A percentile compares a stretch with the other conserved stretches of the same genome.
phyloP scores from a whole-genome alignment of 1,140 invertebrate species.

The Chlorops oryzae region DNA sequence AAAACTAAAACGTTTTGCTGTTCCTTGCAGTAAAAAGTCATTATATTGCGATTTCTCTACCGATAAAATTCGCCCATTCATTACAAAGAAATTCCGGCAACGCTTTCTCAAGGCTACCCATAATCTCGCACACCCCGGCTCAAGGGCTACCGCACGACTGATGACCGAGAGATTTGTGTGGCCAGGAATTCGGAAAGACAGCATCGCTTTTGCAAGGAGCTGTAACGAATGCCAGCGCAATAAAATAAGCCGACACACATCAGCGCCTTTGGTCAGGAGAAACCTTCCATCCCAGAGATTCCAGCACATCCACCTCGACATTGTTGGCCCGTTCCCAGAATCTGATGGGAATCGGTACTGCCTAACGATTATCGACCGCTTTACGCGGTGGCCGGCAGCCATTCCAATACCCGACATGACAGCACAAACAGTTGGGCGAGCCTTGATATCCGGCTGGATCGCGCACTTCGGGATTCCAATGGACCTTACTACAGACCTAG shows the following conservation, averaged over 20 bases:
- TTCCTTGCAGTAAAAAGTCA: not conserved
- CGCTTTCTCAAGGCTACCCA: not conserved
- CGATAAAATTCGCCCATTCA: not conserved
- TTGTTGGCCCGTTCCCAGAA: slow-evolving; percentile 19
- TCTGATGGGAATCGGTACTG: slow-evolving; percentile 39
- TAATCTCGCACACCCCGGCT: slow-evolving; percentile 2
- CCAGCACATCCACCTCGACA: slow-evolving; percentile 2
- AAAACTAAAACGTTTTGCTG: not conserved
- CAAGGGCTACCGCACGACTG: not conserved
- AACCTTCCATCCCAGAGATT: not conserved
- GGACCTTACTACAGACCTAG: slow-evolving; percentile 37
- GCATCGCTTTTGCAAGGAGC: not conserved
- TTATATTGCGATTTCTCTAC: slow-evolving; percentile 7
- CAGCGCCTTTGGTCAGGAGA: not conserved
- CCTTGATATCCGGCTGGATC: slow-evolving; percentile 28
- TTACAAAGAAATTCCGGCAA: not conserved
- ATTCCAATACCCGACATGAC: slow-evolving; percentile 45
- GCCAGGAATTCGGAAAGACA: not conserved
- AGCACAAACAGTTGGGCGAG: slow-evolving; percentile 25
- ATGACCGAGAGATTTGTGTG: not conserved
- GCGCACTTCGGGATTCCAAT: slow-evolving; percentile 31
- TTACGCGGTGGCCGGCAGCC: slow-evolving; percentile 50
- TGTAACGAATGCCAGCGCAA: slow-evolving; percentile 1
- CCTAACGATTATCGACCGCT: slow-evolving; percentile 49
- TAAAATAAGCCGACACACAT: not conserved